Percentiles rank a stretch among this genome's conserved stretches.
Conservation (phyloP, 2,113 vertebrate genomes). For the Epinephelus fuscoguttatus region DNA sequence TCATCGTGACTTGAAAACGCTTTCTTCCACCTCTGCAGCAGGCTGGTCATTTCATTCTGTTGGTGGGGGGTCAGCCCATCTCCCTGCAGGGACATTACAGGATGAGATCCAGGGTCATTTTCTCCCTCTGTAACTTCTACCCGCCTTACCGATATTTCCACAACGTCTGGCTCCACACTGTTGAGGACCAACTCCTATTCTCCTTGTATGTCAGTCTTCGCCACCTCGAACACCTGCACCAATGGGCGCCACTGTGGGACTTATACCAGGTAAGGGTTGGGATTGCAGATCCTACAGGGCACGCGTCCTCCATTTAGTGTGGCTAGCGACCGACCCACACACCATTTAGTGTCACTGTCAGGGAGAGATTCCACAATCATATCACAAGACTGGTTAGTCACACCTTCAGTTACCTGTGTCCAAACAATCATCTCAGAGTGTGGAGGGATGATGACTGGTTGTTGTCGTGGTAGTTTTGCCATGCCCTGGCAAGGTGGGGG, state of each 20-base stretch:
- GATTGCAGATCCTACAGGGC: slow-evolving; percentile 2
- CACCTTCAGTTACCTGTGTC: background rate
- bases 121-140: fast-evolving
- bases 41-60: no score
- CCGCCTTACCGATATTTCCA: background rate
- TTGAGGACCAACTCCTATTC: background rate
- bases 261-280: slow-evolving; percentile 25
- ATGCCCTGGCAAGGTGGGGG: background rate
- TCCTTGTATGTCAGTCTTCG: background rate
- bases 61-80: background rate
- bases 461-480: background rate
- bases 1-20: no score
- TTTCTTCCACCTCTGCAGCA: no score
- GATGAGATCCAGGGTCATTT: fast-evolving
- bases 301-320: background rate
- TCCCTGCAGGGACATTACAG: background rate
- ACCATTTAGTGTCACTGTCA: background rate
- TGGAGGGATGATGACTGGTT: background rate
- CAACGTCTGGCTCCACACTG: background rate
- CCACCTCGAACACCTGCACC: background rate
- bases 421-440: no score
- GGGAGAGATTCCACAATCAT: background rate
- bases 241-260: background rate
- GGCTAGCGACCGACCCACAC: background rate
- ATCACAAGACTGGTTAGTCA: background rate